Conservation (phyloP, 2,797 vertebrate species). For the Falco concolor region DNA sequence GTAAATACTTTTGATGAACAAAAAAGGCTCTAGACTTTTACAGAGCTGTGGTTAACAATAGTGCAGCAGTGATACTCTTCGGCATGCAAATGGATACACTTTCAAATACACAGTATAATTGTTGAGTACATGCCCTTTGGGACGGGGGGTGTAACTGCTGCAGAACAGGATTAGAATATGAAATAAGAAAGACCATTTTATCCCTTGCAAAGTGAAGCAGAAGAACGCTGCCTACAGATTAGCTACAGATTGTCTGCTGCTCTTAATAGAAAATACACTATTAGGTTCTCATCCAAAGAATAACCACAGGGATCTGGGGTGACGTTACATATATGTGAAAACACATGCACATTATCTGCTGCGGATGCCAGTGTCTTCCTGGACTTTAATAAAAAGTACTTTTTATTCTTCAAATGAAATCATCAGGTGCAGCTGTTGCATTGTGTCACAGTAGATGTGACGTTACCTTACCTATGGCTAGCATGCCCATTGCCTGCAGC, state of each 20-base stretch:
- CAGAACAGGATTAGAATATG: neutral
- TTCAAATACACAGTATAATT: neutral
- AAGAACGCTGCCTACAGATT: neutral
- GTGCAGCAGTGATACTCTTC: neutral
- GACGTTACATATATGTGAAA: neutral
- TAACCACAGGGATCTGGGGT: neutral
- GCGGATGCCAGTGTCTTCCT: neutral
- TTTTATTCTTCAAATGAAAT: neutral
- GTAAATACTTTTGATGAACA: neutral
- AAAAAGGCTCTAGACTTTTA: neutral
- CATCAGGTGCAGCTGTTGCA: neutral
- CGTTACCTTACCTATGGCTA: neutral
- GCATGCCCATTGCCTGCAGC: neutral
- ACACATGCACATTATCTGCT: neutral
- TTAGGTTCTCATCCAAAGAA: neutral
- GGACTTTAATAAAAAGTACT: neutral
- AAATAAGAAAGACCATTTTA: neutral
- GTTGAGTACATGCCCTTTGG: neutral
- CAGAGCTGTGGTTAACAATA: neutral
- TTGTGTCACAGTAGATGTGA: neutral
- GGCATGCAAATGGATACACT: neutral
- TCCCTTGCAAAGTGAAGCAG: neutral
- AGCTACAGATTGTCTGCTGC: neutral
- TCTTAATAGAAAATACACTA: neutral
- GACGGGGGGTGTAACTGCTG: neutral